Conservation (phyloP, 2,888 invertebrate species). For the Zygothrica quintamaculata region DNA sequence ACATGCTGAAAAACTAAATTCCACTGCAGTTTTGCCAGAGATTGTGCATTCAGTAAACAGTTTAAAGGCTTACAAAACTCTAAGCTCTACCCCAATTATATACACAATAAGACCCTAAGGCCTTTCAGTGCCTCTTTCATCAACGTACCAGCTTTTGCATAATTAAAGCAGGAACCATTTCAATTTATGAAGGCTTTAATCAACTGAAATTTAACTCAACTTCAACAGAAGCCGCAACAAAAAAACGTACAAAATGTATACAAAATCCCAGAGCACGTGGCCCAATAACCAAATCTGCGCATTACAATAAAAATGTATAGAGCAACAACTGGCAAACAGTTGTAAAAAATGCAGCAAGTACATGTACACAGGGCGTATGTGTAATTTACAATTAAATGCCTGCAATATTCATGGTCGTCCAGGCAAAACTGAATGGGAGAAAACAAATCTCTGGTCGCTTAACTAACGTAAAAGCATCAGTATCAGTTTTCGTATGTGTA, state of each 20-base stretch:
- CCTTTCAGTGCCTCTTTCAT: slow-evolving; percentile 31
- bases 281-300: slow-evolving; percentile 69
- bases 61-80: too few species aligned
- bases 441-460: slow-evolving; percentile 65
- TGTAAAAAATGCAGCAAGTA: slow-evolving; percentile 67
- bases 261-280: slow-evolving; percentile 46
- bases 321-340: slow-evolving; percentile 46
- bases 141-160: slow-evolving; percentile 38
- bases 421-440: slow-evolving; percentile 39
- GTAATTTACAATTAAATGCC: slow-evolving; percentile 78
- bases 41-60: too few species aligned
- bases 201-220: slow-evolving; percentile 55
- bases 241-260: slow-evolving; percentile 4
- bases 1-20: too few species aligned
- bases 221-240: slow-evolving; percentile 40
- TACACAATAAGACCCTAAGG: slow-evolving; percentile 12
- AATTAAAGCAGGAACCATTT: slow-evolving; percentile 42
- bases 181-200: slow-evolving; percentile 57
- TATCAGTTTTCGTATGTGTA: not conserved
- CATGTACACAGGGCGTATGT: slow-evolving; percentile 72
- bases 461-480: slow-evolving; percentile 43
- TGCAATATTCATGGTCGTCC: slow-evolving; percentile 67
- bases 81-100: not conserved
- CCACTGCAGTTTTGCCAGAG: too few species aligned
- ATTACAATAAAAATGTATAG: slow-evolving; percentile 38